Evolutionary conservation across 2,888 invertebrate species (phyloP).

Genomic region (Patella depressa): DNA sequence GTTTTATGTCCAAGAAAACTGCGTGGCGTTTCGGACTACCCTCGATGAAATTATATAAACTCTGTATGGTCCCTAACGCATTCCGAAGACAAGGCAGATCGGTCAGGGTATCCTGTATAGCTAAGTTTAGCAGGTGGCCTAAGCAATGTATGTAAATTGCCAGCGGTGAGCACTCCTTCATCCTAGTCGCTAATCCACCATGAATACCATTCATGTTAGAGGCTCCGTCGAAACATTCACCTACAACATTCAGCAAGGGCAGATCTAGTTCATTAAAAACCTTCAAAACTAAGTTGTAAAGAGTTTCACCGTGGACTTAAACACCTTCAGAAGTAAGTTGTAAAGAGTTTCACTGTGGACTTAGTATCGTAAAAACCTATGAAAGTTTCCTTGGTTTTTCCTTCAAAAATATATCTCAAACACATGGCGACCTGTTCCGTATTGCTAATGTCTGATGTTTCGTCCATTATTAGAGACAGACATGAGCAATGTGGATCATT

Average conservation of each 20-base stretch:
- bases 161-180: slow-evolving; percentile 2
- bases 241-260: background rate
- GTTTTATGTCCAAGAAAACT: background rate
- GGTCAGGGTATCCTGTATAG: background rate
- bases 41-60: background rate
- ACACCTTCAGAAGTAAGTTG: too few relatives aligned
- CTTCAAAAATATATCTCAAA: background rate
- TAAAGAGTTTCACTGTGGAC: too few relatives aligned
- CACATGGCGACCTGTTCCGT: background rate
- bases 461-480: background rate
- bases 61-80: background rate
- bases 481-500: background rate
- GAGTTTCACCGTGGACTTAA: too few relatives aligned
- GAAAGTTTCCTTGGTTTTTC: background rate
- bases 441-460: slow-evolving; percentile 1
- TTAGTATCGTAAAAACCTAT: slow-evolving; percentile 1
- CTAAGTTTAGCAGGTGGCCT: background rate
- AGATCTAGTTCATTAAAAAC: background rate
- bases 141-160: slow-evolving; percentile 2
- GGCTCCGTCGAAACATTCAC: slow-evolving; percentile 7
- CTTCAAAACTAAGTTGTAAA: background rate
- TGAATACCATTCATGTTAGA: slow-evolving; percentile 4
- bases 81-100: background rate
- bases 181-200: background rate
- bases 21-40: slow-evolving; percentile 7